Percentiles rank a stretch among this genome's conserved stretches.
These are phyloP conservation scores for Pseudococcus viburni DNA, from an alignment of 2,888 invertebrate genomes.

Conservation along the genomic window DNA sequence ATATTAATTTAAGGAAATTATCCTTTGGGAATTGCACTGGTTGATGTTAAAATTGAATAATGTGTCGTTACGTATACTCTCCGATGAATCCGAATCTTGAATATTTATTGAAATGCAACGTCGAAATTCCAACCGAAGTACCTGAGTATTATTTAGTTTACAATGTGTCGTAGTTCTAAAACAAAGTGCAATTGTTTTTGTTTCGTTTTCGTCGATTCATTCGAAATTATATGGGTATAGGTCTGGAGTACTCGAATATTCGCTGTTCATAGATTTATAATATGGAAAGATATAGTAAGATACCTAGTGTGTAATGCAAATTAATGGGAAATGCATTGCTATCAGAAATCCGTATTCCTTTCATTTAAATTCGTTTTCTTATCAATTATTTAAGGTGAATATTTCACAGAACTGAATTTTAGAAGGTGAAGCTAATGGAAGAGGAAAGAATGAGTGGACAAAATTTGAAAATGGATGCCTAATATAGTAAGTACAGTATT, in stretches of 20 bases:
- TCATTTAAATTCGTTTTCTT: too few relatives aligned
- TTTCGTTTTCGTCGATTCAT: neutral
- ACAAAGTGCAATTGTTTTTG: neutral
- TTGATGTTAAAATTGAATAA: slow-evolving; percentile 37
- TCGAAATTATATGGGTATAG: neutral
- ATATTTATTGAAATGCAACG: slow-evolving; percentile 27
- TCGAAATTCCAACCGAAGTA: neutral
- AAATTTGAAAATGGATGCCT: too few relatives aligned
- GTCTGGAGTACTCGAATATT: neutral
- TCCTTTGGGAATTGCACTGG: neutral
- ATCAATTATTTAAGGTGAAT: too few relatives aligned
- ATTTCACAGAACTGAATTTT: too few relatives aligned
- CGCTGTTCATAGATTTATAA: too few relatives aligned
- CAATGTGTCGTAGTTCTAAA: neutral
- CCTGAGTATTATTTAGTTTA: neutral
- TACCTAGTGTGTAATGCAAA: too few relatives aligned
- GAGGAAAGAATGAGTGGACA: too few relatives aligned
- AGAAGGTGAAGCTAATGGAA: too few relatives aligned
- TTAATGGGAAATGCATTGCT: too few relatives aligned
- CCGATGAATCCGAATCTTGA: slow-evolving; percentile 38
- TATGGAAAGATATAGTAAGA: too few relatives aligned
- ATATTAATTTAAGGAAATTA: slow-evolving; percentile 46
- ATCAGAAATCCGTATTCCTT: too few relatives aligned
- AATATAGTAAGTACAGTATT: too few relatives aligned
- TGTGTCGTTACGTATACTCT: slow-evolving; percentile 25